phyloP scores from a whole-genome alignment of 2,113 vertebrate genomes.

The Pardalotus punctatus region DNA sequence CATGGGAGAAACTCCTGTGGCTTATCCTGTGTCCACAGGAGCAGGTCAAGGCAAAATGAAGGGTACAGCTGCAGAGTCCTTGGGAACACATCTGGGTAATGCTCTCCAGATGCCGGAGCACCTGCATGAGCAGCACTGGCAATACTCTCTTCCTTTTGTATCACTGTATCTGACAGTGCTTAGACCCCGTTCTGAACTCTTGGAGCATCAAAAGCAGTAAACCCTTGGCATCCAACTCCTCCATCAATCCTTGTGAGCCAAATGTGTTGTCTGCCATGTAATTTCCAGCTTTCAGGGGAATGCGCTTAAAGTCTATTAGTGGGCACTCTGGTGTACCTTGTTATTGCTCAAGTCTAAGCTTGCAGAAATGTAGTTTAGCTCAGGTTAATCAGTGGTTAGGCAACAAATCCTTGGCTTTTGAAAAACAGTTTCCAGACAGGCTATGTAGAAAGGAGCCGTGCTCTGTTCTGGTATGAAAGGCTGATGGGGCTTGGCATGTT shows the following conservation, averaged over 20 bases:
- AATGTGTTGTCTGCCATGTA: background rate
- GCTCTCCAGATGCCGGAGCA: background rate
- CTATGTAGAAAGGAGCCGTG: background rate
- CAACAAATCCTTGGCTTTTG: background rate
- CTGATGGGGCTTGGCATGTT: background rate
- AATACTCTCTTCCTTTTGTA: background rate
- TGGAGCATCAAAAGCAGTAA: background rate
- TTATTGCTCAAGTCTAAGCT: background rate
- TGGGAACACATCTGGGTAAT: background rate
- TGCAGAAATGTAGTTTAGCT: background rate
- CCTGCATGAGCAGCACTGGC: background rate
- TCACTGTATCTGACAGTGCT: background rate
- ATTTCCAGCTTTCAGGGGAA: background rate
- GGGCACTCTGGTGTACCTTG: background rate
- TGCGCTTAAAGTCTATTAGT: background rate
- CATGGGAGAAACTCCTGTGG: background rate
- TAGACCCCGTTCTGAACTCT: rapidly evolving
- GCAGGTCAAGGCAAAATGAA: background rate
- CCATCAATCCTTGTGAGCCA: background rate
- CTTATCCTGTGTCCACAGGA: background rate
- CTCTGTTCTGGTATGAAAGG: background rate
- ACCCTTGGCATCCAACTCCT: background rate
- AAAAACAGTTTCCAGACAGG: background rate
- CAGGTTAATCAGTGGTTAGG: background rate
- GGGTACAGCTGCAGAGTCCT: background rate